Conservation (phyloP, 2,797 vertebrate genomes). For the Molossus alvarezi region DNA sequence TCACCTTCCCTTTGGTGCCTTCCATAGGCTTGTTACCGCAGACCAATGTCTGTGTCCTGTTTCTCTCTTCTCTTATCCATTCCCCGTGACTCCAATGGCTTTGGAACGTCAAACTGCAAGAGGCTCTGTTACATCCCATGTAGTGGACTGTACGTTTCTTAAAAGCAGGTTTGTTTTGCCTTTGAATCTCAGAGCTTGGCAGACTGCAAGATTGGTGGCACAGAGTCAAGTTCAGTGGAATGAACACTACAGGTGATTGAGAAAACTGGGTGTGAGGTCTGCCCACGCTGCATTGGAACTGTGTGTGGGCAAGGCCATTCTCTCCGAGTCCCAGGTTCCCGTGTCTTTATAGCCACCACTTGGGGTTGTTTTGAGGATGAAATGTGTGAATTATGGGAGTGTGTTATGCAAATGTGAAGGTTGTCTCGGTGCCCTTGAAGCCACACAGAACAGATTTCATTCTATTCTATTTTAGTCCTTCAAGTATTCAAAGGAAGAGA, state of each 20-base stretch:
- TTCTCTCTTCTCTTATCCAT: neutral
- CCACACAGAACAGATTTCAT: neutral
- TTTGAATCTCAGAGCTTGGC: conserved; percentile 11
- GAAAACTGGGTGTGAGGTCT: neutral
- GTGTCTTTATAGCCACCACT: neutral
- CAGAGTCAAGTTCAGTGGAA: neutral
- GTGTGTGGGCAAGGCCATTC: neutral
- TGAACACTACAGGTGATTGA: neutral
- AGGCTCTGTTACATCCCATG: neutral
- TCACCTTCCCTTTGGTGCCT: neutral
- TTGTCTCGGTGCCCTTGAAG: conserved; percentile 35
- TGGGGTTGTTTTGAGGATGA: conserved; percentile 49
- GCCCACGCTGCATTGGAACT: neutral
- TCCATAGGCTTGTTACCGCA: neutral
- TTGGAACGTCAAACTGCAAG: neutral
- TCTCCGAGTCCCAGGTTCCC: neutral
- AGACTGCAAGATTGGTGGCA: neutral
- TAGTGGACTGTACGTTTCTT: neutral
- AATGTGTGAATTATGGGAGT: conserved; percentile 24
- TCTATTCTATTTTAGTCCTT: conserved; percentile 59
- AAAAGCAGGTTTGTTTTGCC: neutral
- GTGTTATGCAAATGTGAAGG: conserved; percentile 63
- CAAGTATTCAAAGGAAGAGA: conserved; percentile 61
- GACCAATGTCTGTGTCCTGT: neutral
- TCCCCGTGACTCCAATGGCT: neutral